Evolutionary conservation across 2,797 vertebrate genomes (phyloP).

Genomic region (Passerculus sandwichensis): DNA sequence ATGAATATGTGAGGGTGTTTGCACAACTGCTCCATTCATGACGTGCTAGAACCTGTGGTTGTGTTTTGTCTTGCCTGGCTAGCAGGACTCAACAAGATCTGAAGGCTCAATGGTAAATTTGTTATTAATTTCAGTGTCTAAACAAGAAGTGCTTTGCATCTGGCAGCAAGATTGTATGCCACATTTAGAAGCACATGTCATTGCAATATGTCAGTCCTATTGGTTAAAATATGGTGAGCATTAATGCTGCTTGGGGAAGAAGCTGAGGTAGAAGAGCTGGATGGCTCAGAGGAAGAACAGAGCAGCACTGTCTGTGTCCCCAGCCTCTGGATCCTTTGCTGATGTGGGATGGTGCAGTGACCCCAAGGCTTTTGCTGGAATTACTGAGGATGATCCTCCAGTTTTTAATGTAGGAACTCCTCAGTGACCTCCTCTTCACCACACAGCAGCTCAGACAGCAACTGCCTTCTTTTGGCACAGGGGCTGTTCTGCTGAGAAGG

Average conservation of each 20-base stretch:
- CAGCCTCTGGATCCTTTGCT: neutral
- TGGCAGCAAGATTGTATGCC: neutral
- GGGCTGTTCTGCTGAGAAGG: neutral
- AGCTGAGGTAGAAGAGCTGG: neutral
- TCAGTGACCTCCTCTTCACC: neutral
- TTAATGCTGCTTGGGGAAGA: neutral
- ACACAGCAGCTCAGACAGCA: neutral
- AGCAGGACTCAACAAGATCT: neutral
- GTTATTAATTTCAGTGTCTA: neutral
- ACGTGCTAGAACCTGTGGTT: neutral
- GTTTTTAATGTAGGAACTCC: neutral
- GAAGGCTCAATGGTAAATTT: neutral
- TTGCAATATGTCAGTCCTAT: neutral
- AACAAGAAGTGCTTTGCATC: neutral
- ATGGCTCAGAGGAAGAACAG: neutral
- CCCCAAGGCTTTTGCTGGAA: neutral
- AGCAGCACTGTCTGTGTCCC: neutral
- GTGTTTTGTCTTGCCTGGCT: conserved; percentile 2
- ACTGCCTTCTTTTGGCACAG: neutral
- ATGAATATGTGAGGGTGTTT: neutral
- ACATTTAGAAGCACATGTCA: neutral
- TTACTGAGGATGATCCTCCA: rapidly evolving
- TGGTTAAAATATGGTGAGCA: neutral
- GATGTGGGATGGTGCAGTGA: neutral
- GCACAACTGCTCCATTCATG: neutral